Base-by-base conservation (phyloP, 1,140 invertebrate genomes). In the Panulirus ornatus region DNA sequence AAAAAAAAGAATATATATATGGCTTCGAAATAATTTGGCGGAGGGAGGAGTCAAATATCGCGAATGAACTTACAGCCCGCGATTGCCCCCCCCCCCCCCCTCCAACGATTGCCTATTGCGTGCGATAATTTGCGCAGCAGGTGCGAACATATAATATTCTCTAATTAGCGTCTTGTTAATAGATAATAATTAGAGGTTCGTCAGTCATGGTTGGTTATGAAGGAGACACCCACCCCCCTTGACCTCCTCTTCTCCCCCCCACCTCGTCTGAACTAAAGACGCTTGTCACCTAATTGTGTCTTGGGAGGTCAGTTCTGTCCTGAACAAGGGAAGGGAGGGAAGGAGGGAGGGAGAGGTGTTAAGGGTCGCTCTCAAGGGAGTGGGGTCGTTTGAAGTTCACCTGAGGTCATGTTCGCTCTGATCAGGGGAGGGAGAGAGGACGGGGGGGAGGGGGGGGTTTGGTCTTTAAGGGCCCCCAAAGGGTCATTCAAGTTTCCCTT, bases 131-230 rank as follows among this genome's bases (percentile, higher is more conserved):
- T n/a, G 40, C 44, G 82, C 83, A 84, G 66, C 83, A 73, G 83
- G 83, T 84, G 83, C 83, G 83, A 84, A 84, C 83, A 40, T 84
- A 44, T 73, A 73, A 84, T 84, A 84, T 84, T 73, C 40, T 84
- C 30, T 84, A 47, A 84, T 84, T 73, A 84, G 70, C 30, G 83
- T 84, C 83, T 47, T 44, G 40, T 47, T 84, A 84, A 84, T 84
- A 73, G 83, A 84, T 51, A 36, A 27, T 84, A 84, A 84, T 84
- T 75, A 84, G 14, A 84, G 66, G 30, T 34, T 47, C 42, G 83
- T 84, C 66, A 47, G 40, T 73, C 27, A 30, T n/a, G 40, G 40
- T 22, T 27, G 63, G 66, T 84, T 70, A 84, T 73, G 66, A 66
- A 84, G 54, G 83, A 73, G 83, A 84, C 66, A 34, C 9, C 42